Conservation (phyloP, 2,797 vertebrate genomes). For the Chromobotia macracanthus region DNA sequence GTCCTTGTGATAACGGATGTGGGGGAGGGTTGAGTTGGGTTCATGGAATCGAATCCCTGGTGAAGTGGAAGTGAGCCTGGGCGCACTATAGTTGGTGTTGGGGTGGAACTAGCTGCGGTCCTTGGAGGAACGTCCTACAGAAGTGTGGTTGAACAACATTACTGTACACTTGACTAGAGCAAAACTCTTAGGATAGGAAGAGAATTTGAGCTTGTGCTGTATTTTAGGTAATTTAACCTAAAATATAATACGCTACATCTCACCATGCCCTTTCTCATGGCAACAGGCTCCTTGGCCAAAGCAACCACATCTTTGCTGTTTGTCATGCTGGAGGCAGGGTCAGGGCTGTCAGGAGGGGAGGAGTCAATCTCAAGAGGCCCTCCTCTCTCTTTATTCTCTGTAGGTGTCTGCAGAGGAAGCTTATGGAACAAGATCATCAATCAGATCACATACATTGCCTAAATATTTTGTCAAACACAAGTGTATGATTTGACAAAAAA, state of each 20-base stretch:
- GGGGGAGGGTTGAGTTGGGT: conserved; percentile 93
- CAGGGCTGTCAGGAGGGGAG: conserved; percentile 88
- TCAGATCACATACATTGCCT: neutral
- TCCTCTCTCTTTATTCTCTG: conserved; percentile 89
- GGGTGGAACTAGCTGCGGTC: conserved; percentile 83
- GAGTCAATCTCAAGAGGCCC: conserved; percentile 90
- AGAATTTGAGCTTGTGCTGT: neutral
- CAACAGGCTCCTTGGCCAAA: conserved; percentile 49
- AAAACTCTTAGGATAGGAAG: neutral
- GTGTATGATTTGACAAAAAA: neutral
- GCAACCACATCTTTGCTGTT: conserved; percentile 67
- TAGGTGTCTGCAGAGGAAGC: conserved; percentile 78
- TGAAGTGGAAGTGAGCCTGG: conserved; percentile 94
- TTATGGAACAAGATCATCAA: conserved; percentile 33
- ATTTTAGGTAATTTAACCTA: neutral
- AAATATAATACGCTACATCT: conserved; percentile 7
- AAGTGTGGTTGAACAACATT: neutral
- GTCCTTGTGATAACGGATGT: conserved; percentile 98
- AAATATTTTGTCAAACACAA: neutral
- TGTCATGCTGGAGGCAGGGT: conserved; percentile 79
- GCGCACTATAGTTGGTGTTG: conserved; percentile 93
- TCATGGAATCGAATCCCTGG: conserved; percentile 87
- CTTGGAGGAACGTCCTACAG: conserved; percentile 83
- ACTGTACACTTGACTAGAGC: neutral
- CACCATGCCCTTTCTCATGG: conserved; percentile 55